phyloP scores from a whole-genome alignment of 2,797 vertebrate genomes.

The Premnoplex brunnescens region DNA sequence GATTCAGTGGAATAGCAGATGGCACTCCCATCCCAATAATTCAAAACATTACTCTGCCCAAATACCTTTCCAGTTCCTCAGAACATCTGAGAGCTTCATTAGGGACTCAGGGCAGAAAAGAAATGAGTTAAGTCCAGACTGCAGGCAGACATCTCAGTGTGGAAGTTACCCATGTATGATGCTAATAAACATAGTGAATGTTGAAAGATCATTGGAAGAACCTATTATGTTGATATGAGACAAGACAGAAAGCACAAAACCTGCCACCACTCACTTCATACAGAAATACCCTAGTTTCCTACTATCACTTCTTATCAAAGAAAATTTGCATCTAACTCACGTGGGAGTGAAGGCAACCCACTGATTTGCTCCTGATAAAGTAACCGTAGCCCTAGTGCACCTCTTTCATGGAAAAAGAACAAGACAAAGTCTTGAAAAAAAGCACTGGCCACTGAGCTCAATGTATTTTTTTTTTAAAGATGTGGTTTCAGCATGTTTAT shows the following conservation, averaged over 20 bases:
- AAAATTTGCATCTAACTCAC: background rate
- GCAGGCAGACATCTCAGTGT: background rate
- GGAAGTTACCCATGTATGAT: background rate
- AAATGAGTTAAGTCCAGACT: background rate
- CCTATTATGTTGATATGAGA: background rate
- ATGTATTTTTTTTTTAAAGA: background rate
- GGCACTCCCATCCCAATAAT: background rate
- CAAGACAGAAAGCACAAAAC: background rate
- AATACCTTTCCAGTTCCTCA: background rate
- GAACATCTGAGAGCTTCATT: background rate
- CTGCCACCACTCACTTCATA: background rate
- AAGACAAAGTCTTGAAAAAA: background rate
- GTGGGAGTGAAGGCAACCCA: background rate
- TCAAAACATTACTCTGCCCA: background rate
- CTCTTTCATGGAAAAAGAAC: background rate
- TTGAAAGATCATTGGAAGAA: background rate
- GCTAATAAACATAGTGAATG: background rate
- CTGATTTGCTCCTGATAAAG: background rate
- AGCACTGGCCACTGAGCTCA: fast-evolving
- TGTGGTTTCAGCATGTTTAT: background rate
- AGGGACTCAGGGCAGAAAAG: background rate
- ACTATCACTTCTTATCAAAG: background rate
- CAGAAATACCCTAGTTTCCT: background rate
- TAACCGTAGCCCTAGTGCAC: fast-evolving
- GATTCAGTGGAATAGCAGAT: background rate